Conservation (phyloP, 2,888 invertebrate species). For the Tipula unca region DNA sequence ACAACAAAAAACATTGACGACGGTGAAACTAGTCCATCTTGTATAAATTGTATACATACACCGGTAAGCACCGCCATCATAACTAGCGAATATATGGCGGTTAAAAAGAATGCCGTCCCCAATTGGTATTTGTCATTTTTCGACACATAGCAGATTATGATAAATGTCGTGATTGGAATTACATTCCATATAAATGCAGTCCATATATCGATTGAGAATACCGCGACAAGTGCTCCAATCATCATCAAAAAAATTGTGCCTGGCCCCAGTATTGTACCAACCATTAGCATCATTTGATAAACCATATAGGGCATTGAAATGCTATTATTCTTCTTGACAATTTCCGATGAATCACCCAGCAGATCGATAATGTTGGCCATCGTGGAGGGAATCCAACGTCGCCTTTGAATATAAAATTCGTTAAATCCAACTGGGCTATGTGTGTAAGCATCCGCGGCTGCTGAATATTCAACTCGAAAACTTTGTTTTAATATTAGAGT, state of each 20-base stretch:
- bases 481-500: slow-evolving; percentile 85
- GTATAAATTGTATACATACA: slow-evolving; percentile 64
- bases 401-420: slow-evolving; percentile 89
- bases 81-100: slow-evolving; percentile 68
- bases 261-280: slow-evolving; percentile 64
- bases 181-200: slow-evolving; percentile 57
- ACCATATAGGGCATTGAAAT: slow-evolving; percentile 73
- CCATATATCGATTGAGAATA: slow-evolving; percentile 62
- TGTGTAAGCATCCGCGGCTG: slow-evolving; percentile 90
- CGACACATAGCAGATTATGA: slow-evolving; percentile 55
- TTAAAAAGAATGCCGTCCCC: slow-evolving; percentile 63
- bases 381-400: slow-evolving; percentile 94
- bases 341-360: slow-evolving; percentile 64
- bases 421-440: slow-evolving; percentile 87
- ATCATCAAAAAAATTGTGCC: slow-evolving; percentile 74
- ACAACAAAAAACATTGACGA: slow-evolving; percentile 73
- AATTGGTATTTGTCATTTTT: slow-evolving; percentile 55
- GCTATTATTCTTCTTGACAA: slow-evolving; percentile 76
- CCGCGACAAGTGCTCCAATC: slow-evolving; percentile 66
- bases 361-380: slow-evolving; percentile 91
- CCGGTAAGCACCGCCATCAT: slow-evolving; percentile 84
- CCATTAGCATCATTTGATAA: slow-evolving; percentile 64
- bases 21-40: slow-evolving; percentile 73
- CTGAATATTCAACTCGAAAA: slow-evolving; percentile 87
- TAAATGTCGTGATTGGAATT: slow-evolving; percentile 57